Percentiles rank a stretch among this genome's conserved stretches.
Conservation (phyloP, 2,113 vertebrate genomes). For the Sylvilagus bachmani region DNA sequence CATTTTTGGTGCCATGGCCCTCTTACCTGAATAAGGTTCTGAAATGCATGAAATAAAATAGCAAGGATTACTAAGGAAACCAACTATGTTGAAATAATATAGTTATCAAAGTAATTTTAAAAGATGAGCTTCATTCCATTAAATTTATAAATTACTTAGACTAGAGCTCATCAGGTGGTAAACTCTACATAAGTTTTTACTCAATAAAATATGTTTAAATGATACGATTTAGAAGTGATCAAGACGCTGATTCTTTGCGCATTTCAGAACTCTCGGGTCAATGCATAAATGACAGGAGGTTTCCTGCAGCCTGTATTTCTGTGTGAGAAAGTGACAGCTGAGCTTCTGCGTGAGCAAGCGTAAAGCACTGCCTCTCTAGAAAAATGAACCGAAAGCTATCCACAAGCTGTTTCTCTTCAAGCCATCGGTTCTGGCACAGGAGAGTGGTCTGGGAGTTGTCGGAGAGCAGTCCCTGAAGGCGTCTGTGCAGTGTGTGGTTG, state of each 20-base stretch:
- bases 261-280: conserved; percentile 45
- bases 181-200: not conserved
- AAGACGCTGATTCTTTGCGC: conserved; percentile 29
- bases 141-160: conserved; percentile 53
- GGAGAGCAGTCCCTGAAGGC: conserved; percentile 59
- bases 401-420: conserved; percentile 68
- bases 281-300: not conserved
- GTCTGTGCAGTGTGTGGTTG: conserved; percentile 53
- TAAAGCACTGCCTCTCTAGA: conserved; percentile 38
- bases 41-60: conserved; percentile 52
- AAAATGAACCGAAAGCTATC: conserved; percentile 67
- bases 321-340: conserved; percentile 62
- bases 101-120: conserved; percentile 15
- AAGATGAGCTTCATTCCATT: conserved; percentile 45
- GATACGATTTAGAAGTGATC: conserved; percentile 20
- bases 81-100: conserved; percentile 35
- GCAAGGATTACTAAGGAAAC: conserved; percentile 36
- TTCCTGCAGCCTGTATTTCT: conserved; percentile 53
- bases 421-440: conserved; percentile 35
- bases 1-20: not conserved
- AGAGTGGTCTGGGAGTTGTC: conserved; percentile 46
- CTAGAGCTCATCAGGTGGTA: not conserved
- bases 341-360: conserved; percentile 61
- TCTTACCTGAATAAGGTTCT: conserved; percentile 20
- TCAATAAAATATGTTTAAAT: conserved; percentile 30